Evolutionary conservation across 1,140 invertebrate genomes (phyloP), one percentile per base, ranked within the genome.

Genomic region (Hesperophylax magnus): DNA sequence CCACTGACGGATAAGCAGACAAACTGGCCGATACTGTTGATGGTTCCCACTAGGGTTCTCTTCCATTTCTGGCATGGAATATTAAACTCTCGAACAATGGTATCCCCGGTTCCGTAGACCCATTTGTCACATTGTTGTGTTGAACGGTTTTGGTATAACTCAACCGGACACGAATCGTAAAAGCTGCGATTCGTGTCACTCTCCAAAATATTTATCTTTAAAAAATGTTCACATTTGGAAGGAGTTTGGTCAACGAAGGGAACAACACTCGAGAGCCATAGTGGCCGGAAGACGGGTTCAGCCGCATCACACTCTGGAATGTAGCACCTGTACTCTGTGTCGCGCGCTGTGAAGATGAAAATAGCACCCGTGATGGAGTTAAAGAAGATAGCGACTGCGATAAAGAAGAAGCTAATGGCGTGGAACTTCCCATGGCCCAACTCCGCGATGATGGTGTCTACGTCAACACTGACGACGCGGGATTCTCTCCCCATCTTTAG

Each of bases 11-110:
- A 92, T 81, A 95, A 88, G 6, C 93, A 93, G 15, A 94, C 87
- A 84, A 95, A 92, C 87, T 94, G 93, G 27, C 94, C 94, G 52
- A 94, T 86, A 85, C 93, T 94, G 86, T 94, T 94, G 8, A 94
- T 88, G 3, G 94, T 95, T 47, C 94, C 94, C 22, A 95, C 92
- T 79, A 95, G 85, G 0, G 93, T 92, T 58, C 94, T 86, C 87
- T 93, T 94, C 94, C 94, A 95, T 85, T 92, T 90, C 85, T 94
- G 86, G 80, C 88, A 89, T 61, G 87, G 88, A 72, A 90, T 83
- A 81, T 87, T 86, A 78, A 89, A 88, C 65, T 82, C 79, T 76
- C 77, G 84, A 61, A 84, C 80, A 74, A 85, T 84, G 27, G 82
- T 85, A 54, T 79, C 72, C 54, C 81, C 76, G 71, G 9, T 77